Base-by-base conservation (phyloP, 1,140 invertebrate species). In the Augochlora pura region DNA sequence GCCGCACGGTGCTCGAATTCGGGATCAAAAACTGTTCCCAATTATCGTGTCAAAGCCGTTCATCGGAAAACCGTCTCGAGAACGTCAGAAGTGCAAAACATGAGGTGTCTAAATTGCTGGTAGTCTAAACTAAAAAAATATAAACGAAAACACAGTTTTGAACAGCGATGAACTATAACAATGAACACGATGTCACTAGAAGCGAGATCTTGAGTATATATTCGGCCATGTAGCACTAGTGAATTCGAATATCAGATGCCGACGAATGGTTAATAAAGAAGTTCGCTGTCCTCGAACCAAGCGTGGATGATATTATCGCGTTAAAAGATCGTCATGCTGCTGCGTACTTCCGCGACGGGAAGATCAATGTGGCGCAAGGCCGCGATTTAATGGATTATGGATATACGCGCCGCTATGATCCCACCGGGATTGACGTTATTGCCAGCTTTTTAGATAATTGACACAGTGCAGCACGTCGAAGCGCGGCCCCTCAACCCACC, bases 401-500 rank as follows among this genome's bases (percentile, higher is more conserved):
- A n/a, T n/a, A 78, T 68, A 39, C 9, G 6, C 8, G 4, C 8
- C 21, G 23, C 76, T 76, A 65, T 72, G 71, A 32, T 32, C 62
- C 54, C n/a, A 14, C 52, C 46, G 46, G 16, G 32, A 16, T 7
- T 9, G 8, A 57, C 32, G 32, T 32, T 42, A 78, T 52, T 27
- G 18, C 16, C 27, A 27, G 54, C 23, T n/a, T n/a, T n/a, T n/a
- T 52, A 32, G 49, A 16, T 21, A 32, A 46, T 62, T 67, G 32
- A 6, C 77, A 5, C 77, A 89, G 77, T 73, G 57, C 77, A 86
- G 87, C 78, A 85, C 87, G 87, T 81, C 80, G 84, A 93, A 92
- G 91, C 91, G 87, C 84, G 89, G 90, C 91, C 90, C 92, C 91
- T 92, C 89, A 92, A 93, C 91, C 92, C 91, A 87, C 68, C 83